Evolutionary conservation across 2,888 invertebrate genomes (phyloP), one percentile per base, ranked within the genome.

Genomic region (Limnephilus marmoratus): DNA sequence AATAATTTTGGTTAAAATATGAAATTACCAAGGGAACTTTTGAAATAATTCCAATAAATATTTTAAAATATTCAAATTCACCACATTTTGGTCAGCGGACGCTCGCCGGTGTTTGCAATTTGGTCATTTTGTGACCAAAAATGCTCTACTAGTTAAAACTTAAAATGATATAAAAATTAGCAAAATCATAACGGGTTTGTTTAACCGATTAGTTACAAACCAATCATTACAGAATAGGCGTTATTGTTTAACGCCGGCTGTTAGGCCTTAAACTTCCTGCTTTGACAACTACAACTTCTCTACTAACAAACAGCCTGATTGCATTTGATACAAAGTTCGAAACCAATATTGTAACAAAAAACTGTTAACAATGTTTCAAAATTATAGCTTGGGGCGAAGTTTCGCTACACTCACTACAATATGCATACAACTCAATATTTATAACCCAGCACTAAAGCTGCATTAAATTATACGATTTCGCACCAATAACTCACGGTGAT

Each of bases 251-350:
- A 68, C 7, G 9, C 68, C 68, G 24, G 7, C 68, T 68, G 24
- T 68, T 68, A 9, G 24, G 68, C 68, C 9, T n/a, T n/a, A 24
- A 24, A 68, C 68, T 68, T 68, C n/a, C 68, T 68, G 9, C 68
- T n/a, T n/a, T 68, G 24, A 24, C n/a, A 24, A 68, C 24, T 68
- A 68, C 2, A 49, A 49, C 13, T 68, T 24, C 68, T 68, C 68
- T 24, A 68, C 24, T 24, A n/a, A 93, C 90, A 93, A 91, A 90
- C 90, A 83, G 87, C 81, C 31, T 34, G 90, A 90, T 90, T 90
- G 68, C 68, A 68, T 24, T 68, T 24, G 24, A 68, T n/a, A 68
- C 68, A 68, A 68, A 24, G 68, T 68, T 68, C 24, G 24, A n/a
- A 68, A 9, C 68, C 7, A 68, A 68, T 68, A 68, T 24, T 68